Conservation (phyloP, 2,113 vertebrate species). For the Entomyzon cyanotis region DNA sequence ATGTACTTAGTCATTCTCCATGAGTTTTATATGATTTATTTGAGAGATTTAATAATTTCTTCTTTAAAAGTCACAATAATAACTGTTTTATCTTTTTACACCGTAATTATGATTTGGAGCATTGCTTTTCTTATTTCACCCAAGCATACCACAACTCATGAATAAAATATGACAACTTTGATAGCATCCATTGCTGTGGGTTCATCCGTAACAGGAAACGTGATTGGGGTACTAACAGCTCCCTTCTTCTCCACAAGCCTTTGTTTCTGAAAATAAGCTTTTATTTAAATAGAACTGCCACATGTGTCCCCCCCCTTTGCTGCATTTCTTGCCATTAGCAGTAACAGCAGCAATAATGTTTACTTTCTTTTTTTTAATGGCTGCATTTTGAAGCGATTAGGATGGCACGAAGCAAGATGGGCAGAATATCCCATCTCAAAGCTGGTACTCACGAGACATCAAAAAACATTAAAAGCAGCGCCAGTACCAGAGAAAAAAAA, state of each 20-base stretch:
- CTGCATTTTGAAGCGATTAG: slow-evolving; percentile 45
- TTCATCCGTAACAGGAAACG: slow-evolving; percentile 74
- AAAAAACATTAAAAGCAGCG: slow-evolving; percentile 14
- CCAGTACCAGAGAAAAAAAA: not conserved
- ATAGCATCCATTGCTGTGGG: slow-evolving; percentile 83
- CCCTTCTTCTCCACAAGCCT: slow-evolving; percentile 46
- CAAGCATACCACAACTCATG: slow-evolving; percentile 85
- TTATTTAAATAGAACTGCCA: slow-evolving; percentile 61
- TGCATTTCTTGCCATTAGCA: slow-evolving; percentile 14
- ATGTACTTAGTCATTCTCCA: not conserved
- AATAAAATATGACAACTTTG: slow-evolving; percentile 95
- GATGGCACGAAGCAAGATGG: not conserved
- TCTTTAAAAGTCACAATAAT: slow-evolving; percentile 66
- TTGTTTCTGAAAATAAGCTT: slow-evolving; percentile 71
- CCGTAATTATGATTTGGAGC: slow-evolving; percentile 79
- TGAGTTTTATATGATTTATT: slow-evolving; percentile 54
- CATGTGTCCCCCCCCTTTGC: not conserved
- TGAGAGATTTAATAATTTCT: slow-evolving; percentile 49
- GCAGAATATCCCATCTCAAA: not conserved
- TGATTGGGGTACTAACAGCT: slow-evolving; percentile 71
- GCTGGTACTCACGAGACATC: not conserved
- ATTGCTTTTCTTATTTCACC: slow-evolving; percentile 82
- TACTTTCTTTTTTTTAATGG: slow-evolving; percentile 37
- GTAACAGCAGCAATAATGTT: slow-evolving; percentile 47
- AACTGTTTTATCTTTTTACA: slow-evolving; percentile 74